phyloP scores from a whole-genome alignment of 2,888 invertebrate species.

The Acholoe squamosa region DNA sequence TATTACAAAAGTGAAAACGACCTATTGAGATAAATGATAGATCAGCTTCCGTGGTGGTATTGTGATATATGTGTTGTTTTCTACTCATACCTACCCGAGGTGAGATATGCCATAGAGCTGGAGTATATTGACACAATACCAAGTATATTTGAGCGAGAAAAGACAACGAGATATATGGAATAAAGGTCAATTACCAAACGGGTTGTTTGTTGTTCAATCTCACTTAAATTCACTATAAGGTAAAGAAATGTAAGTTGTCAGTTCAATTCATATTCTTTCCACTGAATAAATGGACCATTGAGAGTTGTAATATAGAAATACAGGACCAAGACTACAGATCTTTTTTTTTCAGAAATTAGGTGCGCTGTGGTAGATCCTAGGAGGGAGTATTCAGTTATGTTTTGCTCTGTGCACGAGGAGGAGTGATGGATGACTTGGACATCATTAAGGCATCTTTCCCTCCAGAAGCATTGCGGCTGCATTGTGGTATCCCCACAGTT shows the following conservation, averaged over 20 bases:
- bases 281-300: too few species aligned
- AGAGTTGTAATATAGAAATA: too few species aligned
- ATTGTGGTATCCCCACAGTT: neutral
- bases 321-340: too few species aligned
- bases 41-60: neutral
- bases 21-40: neutral
- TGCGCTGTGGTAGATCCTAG: too few species aligned
- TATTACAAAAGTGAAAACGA: too few species aligned
- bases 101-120: constrained; percentile 5
- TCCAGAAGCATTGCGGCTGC: neutral
- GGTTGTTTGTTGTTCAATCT: too few species aligned
- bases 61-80: neutral
- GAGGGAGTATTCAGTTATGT: neutral
- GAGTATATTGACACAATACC: neutral
- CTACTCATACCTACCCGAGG: neutral
- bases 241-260: too few species aligned
- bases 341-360: too few species aligned
- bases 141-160: neutral
- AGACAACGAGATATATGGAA: neutral
- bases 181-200: too few species aligned
- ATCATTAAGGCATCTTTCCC: neutral
- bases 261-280: too few species aligned
- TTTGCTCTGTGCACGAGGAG: neutral
- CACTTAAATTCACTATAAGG: too few species aligned
- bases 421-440: constrained; percentile 1